These are phyloP conservation scores for Saxidomus purpurata DNA, from an alignment of 1,140 invertebrate genomes.

Conservation along the genomic window DNA sequence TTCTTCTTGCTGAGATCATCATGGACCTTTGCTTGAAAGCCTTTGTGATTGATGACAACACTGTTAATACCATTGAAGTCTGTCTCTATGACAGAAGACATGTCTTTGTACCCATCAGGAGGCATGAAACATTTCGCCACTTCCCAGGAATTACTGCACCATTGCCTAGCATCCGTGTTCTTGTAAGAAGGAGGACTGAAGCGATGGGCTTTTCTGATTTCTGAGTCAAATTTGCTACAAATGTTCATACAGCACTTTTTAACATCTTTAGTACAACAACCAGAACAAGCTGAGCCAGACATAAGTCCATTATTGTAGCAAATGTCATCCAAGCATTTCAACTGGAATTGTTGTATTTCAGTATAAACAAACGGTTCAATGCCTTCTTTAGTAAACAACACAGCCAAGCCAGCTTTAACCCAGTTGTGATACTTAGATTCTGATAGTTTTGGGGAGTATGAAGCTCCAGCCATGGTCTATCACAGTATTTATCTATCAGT, in stretches of 20 bases:
- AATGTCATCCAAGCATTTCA: too few relatives aligned
- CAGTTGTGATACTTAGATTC: too few relatives aligned
- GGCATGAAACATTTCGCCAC: too few relatives aligned
- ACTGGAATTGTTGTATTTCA: not conserved
- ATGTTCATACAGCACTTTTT: not conserved
- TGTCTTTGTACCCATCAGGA: too few relatives aligned
- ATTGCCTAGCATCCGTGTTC: not conserved
- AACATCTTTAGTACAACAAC: not conserved
- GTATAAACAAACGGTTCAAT: too few relatives aligned
- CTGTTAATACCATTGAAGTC: too few relatives aligned
- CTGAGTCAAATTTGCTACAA: not conserved
- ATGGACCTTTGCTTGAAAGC: not conserved
- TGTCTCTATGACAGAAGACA: too few relatives aligned
- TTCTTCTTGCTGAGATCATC: not conserved
- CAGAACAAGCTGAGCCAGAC: not conserved
- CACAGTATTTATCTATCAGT: too few relatives aligned
- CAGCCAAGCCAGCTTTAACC: too few relatives aligned
- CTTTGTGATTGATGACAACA: not conserved
- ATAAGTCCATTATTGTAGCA: not conserved
- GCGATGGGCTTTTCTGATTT: not conserved
- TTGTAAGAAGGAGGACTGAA: not conserved
- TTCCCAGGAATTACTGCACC: not conserved
- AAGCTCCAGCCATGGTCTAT: too few relatives aligned
- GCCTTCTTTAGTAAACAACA: too few relatives aligned
- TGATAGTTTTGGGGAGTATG: too few relatives aligned